phyloP scores from a whole-genome alignment of 2,888 invertebrate genomes.

The Clunio marinus region DNA sequence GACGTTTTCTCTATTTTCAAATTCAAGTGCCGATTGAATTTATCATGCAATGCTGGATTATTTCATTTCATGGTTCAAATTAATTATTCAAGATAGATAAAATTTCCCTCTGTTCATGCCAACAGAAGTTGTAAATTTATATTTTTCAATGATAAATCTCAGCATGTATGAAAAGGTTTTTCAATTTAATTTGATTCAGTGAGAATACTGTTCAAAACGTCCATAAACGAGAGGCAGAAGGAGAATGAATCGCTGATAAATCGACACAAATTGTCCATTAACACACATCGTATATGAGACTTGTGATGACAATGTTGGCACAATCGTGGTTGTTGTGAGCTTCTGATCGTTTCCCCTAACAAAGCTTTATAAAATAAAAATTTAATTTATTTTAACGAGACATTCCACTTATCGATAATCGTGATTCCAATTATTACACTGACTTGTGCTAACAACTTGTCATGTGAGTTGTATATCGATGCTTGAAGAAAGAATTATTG shows the following conservation, averaged over 20 bases:
- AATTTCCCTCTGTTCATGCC: no score
- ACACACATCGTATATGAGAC: background rate
- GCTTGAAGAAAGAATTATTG: no score
- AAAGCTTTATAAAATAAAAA: background rate
- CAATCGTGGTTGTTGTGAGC: no score
- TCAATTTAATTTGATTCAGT: constrained; percentile 7
- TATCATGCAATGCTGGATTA: background rate
- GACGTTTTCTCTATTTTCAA: no score
- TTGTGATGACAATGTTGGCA: no score
- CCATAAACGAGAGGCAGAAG: background rate
- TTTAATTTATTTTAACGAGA: background rate
- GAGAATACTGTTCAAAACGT: background rate
- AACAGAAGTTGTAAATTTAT: constrained; percentile 14
- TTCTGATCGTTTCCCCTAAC: no score
- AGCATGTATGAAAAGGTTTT: no score
- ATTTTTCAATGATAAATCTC: background rate
- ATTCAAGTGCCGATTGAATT: no score
- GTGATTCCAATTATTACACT: no score
- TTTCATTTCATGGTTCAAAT: background rate
- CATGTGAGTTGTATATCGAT: background rate
- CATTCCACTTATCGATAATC: background rate
- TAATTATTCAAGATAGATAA: constrained; percentile 16
- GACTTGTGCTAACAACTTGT: background rate
- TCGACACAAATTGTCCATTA: constrained; percentile 27
- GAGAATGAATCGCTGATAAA: background rate